Percentiles rank a stretch among this genome's conserved stretches.
These are phyloP conservation scores for Sminthurides aquaticus DNA, from an alignment of 2,888 invertebrate genomes.

Conservation along the genomic window DNA sequence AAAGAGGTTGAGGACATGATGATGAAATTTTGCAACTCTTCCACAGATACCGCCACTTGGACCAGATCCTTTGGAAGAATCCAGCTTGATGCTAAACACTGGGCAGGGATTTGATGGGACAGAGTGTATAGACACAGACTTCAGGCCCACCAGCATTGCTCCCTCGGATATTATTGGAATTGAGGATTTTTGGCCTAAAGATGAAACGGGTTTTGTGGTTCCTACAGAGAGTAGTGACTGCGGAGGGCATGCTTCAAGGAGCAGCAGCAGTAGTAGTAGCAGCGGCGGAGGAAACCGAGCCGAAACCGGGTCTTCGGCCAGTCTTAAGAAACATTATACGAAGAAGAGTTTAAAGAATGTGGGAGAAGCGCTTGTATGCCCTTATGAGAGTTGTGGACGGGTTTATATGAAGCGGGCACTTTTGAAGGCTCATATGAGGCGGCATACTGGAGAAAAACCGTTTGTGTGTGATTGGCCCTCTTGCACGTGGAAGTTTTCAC, in stretches of 20 bases:
- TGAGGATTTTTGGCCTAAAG: background rate
- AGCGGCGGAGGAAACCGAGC: background rate
- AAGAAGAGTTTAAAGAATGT: background rate
- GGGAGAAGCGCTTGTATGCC: conserved; percentile 55
- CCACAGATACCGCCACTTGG: background rate
- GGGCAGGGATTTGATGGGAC: background rate
- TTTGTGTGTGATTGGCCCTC: conserved; percentile 57
- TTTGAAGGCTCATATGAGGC: conserved; percentile 74
- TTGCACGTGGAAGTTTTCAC: conserved; percentile 86
- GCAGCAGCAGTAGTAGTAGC: background rate
- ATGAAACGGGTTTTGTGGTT: background rate
- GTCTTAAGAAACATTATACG: background rate
- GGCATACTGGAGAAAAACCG: conserved; percentile 66
- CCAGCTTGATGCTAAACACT: background rate
- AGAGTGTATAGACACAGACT: background rate
- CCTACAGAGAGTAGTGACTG: background rate
- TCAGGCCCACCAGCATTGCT: background rate
- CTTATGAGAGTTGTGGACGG: conserved; percentile 65
- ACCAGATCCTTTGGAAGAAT: background rate
- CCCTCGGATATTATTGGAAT: background rate
- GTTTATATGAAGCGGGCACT: conserved; percentile 85
- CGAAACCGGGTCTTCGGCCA: background rate
- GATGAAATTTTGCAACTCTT: background rate
- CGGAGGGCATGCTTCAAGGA: background rate
- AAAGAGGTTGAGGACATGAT: too few species aligned